Evolutionary conservation across 2,113 vertebrate genomes (phyloP), one percentile per base, ranked within the genome.

Genomic region (Prinia subflava): DNA sequence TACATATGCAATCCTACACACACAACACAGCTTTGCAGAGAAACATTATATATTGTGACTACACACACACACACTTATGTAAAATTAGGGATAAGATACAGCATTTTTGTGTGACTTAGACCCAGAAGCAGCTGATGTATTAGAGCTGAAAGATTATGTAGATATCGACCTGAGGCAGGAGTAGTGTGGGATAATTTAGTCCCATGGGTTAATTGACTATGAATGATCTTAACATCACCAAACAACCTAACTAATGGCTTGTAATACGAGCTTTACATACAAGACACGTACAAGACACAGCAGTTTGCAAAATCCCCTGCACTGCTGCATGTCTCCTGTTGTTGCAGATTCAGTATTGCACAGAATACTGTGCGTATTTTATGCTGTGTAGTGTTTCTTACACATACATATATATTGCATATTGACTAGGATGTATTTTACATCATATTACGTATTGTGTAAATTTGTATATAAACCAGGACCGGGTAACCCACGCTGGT

Each of bases 141-240:
- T 50, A 82, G n/a, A 60, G 50, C 46, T 67, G 79, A 80, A 93
- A 90, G 90, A 90, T 92, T 83, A 85, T 59, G 73, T 16, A 92
- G 68, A 37, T 83, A 93, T 83, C 24, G 68, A 95, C 86, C 86
- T 49, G 56, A 84, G 52, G 68, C 68, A 89, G 56, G 47, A 86
- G 76, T 70, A 94, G 47, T 24, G 64, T 53, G 69, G 11, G 69
- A 93, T 95, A 89, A 97, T 97, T 93, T 92, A 95, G 92, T 94
- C 86, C 92, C 92, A 87, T 87, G 91, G 95, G 96, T 93, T 95
- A 94, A 96, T 93, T 92, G 94, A 94, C 86, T 94, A 94, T 93
- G 91, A 96, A 94, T 81, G 86, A 92, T 95, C 71, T 86, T 74
- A 78, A 94, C 89, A 92, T 75, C 76, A 68, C 92, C 64, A 78